Base-by-base conservation (phyloP, 2,797 vertebrate genomes). In the Gastrophryne carolinensis region DNA sequence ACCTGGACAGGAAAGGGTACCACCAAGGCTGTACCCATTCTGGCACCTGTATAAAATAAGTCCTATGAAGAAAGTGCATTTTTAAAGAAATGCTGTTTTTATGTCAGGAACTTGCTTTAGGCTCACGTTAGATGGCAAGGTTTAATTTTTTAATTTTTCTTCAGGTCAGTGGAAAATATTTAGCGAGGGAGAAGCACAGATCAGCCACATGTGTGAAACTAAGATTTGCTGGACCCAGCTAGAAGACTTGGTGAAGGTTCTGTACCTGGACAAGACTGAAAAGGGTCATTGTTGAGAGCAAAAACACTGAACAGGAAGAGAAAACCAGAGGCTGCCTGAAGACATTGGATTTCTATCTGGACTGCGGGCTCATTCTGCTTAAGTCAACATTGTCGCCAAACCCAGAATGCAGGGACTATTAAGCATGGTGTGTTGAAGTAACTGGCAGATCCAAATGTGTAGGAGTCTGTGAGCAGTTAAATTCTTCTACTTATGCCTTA, bases 161-260 rank as follows among this genome's bases (percentile, higher is more conserved):
- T 79, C 80, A 93, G 92, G 87, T 75, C 90, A 90, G 75, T 93
- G 91, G 92, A 92, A 92, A 86, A 92, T 91, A 79, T 93, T 93
- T 84, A 89, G 89, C 0, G 90, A 92, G 80, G 91, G 90, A 81
- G 92, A 92, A 90, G 83, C 87, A 78, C 90, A 89, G 78, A 88
- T 93, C 85, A 92, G 88, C 83, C 90, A 90, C 82, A 90, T 91
- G 88, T 93, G 92, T 81, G 85, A 87, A 81, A 88, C 79, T 75
- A 87, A 83, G 81, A 81, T 88, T 61, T 93, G 91, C 85, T 86
- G 89, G 88, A 91, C 90, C 57, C 90, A 93, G 58, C 88, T 93
- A 13, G 90, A 93, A 84, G 90, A 93, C 84, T 84, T 93, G 86
- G 86, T 93, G 34, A 92, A 91, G 75, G 87, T 91, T 86, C 87